Conservation (phyloP, 2,113 vertebrate genomes). For the Cricetomys ansorgei region DNA sequence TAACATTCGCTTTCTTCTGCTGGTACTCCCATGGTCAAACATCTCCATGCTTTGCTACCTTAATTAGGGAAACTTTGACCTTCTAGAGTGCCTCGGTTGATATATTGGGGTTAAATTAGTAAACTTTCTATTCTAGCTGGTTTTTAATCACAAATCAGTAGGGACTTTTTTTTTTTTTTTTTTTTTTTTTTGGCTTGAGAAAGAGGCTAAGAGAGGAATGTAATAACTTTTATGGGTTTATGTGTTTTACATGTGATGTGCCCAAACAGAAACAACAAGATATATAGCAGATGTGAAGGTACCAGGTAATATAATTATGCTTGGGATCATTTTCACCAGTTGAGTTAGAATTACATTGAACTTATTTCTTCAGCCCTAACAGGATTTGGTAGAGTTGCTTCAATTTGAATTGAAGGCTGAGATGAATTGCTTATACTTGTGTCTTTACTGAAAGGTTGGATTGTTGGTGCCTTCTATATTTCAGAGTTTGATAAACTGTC, state of each 20-base stretch:
- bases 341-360: slow-evolving; percentile 53
- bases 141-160: slow-evolving; percentile 45
- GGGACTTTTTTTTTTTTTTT: background rate
- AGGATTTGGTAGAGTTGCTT: slow-evolving; percentile 63
- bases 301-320: slow-evolving; percentile 61
- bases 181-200: background rate
- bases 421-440: background rate
- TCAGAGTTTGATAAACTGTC: slow-evolving; percentile 22
- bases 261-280: slow-evolving; percentile 66
- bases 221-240: slow-evolving; percentile 66
- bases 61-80: slow-evolving; percentile 41
- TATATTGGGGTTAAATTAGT: slow-evolving; percentile 45
- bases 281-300: slow-evolving; percentile 60
- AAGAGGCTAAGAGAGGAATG: slow-evolving; percentile 54
- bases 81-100: background rate
- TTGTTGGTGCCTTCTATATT: slow-evolving; percentile 24
- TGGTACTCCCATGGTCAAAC: background rate
- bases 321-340: slow-evolving; percentile 54
- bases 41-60: slow-evolving; percentile 17
- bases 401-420: slow-evolving; percentile 53
- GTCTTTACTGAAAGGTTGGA: slow-evolving; percentile 44
- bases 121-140: slow-evolving; percentile 7
- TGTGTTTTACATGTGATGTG: slow-evolving; percentile 62
- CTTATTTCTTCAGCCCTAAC: slow-evolving; percentile 60
- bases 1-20: background rate